Base-by-base conservation (phyloP, 2,888 invertebrate species). In the Drosophila aldrichi region DNA sequence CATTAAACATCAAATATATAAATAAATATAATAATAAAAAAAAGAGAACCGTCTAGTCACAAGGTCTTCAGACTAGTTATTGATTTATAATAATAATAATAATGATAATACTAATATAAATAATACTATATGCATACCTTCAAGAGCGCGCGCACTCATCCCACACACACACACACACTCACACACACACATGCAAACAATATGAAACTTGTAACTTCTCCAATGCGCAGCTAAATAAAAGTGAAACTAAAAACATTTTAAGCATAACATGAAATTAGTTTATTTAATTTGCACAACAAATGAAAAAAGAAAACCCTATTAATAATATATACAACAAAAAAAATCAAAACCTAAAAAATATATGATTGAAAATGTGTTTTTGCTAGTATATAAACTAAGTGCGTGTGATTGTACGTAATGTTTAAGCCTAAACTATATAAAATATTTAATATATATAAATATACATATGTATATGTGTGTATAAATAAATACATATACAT, bases 11-110 rank as follows among this genome's bases (percentile, higher is more conserved):
- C 60, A 66, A 70, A 63, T 54, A 69, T 40, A 69, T 22, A 58
- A 67, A 59, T 25, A 22, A 32, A 10, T 57, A 63, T 1, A 29
- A 67, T 56, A 38, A 22, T 55, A 66, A 32, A 59, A 32, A 66
- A 56, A 18, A 49, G 34, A 49, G 79, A 88, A 85, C 83, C 85
- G 79, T 90, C 91, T 91, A 91, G 91, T 91, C 91, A 91, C 79
- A 88, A 89, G 86, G 90, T 90, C 90, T 88, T 90, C 90, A 91
- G 91, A 91, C 91, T 91, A 91, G 91, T 91, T 91, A 90, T 88
- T 85, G 88, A 89, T 89, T 87, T 80, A 75, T 71, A 68, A 68
- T 75, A 59, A 75, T 54, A 29, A 58, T 58, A 44, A 43, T 58
- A 58, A 71, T 68, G 32, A 76, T 69, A 69, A 67, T 75, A 59